Evolutionary conservation across 2,888 invertebrate species (phyloP), one percentile per base, ranked within the genome.

Genomic region (Torymus aiolomorphi): DNA sequence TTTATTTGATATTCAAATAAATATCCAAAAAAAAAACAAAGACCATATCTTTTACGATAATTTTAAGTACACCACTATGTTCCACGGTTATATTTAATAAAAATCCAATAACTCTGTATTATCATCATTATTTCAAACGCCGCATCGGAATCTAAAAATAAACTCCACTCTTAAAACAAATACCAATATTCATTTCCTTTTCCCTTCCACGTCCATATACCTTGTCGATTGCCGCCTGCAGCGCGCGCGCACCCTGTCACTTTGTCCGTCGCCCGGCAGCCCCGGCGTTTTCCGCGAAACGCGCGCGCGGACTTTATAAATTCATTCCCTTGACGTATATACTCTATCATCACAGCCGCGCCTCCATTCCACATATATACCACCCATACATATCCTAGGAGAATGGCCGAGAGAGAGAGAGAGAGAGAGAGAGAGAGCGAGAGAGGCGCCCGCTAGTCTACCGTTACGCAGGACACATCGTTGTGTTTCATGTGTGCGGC

Each of bases 221-320:
- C 4, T 31, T 3, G 31, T 31, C 31, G 31, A 31, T 31, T 31
- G 31, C 31, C 31, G 31, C 31, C 31, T 31, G 31, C 31, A 31
- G 31, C 31, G 3, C 8, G 31, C 2, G 31, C 31, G 3, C 31
- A 31, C 57, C 59, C 51, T 61, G 67, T 73, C 63, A 69, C 69
- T 74, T 63, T 20, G 54, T 78, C 73, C 74, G n/a, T 65, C 63
- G n/a, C 31, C 31, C 18, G 18, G 51, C 51, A 31, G 31, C 31
- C 4, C 31, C 31, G 31, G 31, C 31, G 31, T 63, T 70, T 52
- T 63, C 70, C 57, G 20, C 31, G 49, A 65, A 31, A 52, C 59
- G 12, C 18, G 42, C 56, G 63, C 67, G 14, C 1, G 1, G 65
- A 62, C 69, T 79, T 79, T 75, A 75, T 70, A 79, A 79, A 79